phyloP scores from a whole-genome alignment of 2,113 vertebrate genomes.

The Micronycteris hirsuta region DNA sequence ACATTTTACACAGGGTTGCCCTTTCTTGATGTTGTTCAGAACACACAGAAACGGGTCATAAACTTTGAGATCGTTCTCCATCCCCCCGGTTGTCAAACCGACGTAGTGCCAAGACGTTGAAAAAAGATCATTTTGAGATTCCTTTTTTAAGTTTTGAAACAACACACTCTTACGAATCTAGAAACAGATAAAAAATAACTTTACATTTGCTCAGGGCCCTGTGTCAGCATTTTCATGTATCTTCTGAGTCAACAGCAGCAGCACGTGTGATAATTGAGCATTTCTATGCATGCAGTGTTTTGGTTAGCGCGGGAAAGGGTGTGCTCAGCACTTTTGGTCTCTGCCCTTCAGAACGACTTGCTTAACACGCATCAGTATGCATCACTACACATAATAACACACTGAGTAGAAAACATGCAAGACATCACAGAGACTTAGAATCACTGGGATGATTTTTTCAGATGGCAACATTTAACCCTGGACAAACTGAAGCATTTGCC shows the following conservation, averaged over 20 bases:
- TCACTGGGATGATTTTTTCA: neutral
- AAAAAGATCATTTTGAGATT: neutral
- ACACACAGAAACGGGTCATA: neutral
- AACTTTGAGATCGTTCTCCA: neutral
- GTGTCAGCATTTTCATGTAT: neutral
- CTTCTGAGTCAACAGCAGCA: neutral
- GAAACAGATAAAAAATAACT: neutral
- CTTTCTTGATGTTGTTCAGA: neutral
- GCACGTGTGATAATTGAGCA: neutral
- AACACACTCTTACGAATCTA: neutral
- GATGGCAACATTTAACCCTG: neutral
- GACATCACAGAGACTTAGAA: neutral
- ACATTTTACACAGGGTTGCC: neutral
- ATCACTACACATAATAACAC: slow-evolving; percentile 26
- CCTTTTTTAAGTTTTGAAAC: neutral
- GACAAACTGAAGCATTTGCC: neutral
- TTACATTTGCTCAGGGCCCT: neutral
- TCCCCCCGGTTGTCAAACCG: neutral
- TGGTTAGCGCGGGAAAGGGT: neutral
- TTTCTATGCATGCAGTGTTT: neutral
- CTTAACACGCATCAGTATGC: neutral
- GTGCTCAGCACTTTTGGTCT: neutral
- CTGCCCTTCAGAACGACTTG: neutral
- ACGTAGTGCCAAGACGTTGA: neutral
- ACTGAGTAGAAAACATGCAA: neutral